Base-by-base conservation (phyloP, 2,888 invertebrate species). In the Isoperla grammatica region DNA sequence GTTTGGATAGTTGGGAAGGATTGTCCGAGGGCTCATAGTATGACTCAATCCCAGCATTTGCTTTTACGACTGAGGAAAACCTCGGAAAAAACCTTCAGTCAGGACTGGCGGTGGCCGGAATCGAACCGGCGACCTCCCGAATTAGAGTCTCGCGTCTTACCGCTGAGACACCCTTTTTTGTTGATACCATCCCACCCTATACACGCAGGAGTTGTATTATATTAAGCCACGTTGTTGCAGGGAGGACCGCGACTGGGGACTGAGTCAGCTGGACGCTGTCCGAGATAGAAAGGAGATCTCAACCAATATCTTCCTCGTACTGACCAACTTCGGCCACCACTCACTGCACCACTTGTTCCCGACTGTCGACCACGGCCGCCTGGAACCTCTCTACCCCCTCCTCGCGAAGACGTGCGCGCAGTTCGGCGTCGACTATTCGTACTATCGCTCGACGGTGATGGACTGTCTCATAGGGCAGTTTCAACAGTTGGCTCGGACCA, bases 331-430 rank as follows among this genome's bases (percentile, higher is more conserved):
- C 68, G 91, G 91, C 0, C 84, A 87, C 61, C 92, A 92, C 70
- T 79, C 80, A 0, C 74, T 91, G 1, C 91, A 92, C 71, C 92
- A 92, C 73, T 75, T 91, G 17, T 86, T 91, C 67, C 91, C 91
- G 0, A 87, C 89, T 0, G 68, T 92, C 35, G 91, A 91, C 71
- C 90, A 91, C 29, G 8, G 29, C 29, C 29, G 29, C 29, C 29
- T 29, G 8, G 29, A 29, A 8, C 29, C 29, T 29, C 29, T 29
- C 4, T 29, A 29, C 29, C 29, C 29, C 8, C 78, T 79, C 0
- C 77, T 86, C 11, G 66, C 81, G 6, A 76, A 85, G 64, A 85
- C 85, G 23, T 83, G 85, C 66, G 72, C 79, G 37, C 83, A 88
- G 67, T 88, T 84, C 67, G 79, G 80, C 11, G 70, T 82, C 0